Evolutionary conservation across 2,888 invertebrate species (phyloP).

Genomic region (Dastarcus helophoroides): DNA sequence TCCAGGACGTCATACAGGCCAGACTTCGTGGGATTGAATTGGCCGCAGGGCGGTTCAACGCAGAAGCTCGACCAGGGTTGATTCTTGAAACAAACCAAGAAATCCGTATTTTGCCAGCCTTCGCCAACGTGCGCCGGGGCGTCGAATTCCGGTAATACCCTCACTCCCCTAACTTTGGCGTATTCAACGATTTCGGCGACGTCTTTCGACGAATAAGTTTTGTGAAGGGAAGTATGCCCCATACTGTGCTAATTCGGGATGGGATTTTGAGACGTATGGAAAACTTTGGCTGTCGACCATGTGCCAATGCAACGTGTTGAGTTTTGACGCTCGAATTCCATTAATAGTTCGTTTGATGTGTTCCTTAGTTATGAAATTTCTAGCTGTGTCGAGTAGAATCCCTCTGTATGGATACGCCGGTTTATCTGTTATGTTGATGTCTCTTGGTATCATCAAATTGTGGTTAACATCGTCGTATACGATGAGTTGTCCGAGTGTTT

Average conservation of each 20-base stretch:
- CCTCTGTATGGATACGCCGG: slow-evolving; percentile 86
- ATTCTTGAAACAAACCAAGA: slow-evolving; percentile 59
- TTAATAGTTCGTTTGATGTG: slow-evolving; percentile 68
- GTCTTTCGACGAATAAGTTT: slow-evolving; percentile 48
- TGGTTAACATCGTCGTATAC: slow-evolving; percentile 53
- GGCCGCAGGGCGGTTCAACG: slow-evolving; percentile 79
- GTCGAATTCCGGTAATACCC: slow-evolving; percentile 85
- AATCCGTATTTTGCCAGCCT: slow-evolving; percentile 65
- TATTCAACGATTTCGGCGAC: slow-evolving; percentile 53
- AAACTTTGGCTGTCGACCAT: slow-evolving; percentile 91
- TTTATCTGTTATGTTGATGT: slow-evolving; percentile 55
- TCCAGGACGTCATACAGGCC: slow-evolving; percentile 54
- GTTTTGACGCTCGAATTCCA: slow-evolving; percentile 80
- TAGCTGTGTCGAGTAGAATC: slow-evolving; percentile 76
- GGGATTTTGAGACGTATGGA: slow-evolving; percentile 67
- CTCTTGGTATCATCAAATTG: slow-evolving; percentile 49
- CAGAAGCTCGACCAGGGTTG: slow-evolving; percentile 62
- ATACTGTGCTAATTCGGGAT: slow-evolving; percentile 56
- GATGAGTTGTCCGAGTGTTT: slow-evolving; percentile 56
- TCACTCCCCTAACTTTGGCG: slow-evolving; percentile 63
- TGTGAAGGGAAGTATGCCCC: slow-evolving; percentile 70
- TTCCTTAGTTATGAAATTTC: slow-evolving; percentile 70
- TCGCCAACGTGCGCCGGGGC: slow-evolving; percentile 85
- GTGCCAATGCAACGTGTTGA: slow-evolving; percentile 94
- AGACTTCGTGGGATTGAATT: slow-evolving; percentile 63